Conservation (phyloP, 2,888 invertebrate genomes). For the Cryptocheilus praepositus region DNA sequence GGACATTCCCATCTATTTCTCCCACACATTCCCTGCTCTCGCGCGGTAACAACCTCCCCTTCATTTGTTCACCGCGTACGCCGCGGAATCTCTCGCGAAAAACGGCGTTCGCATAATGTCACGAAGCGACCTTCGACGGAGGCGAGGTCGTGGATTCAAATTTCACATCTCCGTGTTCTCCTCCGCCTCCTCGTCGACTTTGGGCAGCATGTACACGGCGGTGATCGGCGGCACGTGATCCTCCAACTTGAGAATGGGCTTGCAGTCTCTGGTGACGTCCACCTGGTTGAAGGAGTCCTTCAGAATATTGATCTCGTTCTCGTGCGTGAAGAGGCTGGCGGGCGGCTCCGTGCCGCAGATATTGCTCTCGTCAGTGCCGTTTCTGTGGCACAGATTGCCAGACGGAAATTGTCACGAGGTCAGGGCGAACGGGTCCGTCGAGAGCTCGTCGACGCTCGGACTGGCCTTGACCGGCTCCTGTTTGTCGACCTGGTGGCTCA, state of each 20-base stretch:
- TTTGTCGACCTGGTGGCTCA: constrained; percentile 82
- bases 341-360: constrained; percentile 69
- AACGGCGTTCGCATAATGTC: no score
- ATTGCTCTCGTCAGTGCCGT: constrained; percentile 68
- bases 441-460: constrained; percentile 81
- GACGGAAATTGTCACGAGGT: constrained; percentile 84
- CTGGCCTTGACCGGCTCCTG: constrained; percentile 79
- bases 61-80: no score
- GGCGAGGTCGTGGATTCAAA: constrained; percentile 1
- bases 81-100: no score
- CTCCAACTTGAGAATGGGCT: constrained; percentile 71
- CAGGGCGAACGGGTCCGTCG: constrained; percentile 81
- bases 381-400: constrained; percentile 69
- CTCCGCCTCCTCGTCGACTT: constrained; percentile 71
- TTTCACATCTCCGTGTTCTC: constrained; percentile 72
- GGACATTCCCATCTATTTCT: no score
- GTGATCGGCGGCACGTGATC: constrained; percentile 65
- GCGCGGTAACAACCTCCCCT: no score
- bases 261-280: constrained; percentile 73
- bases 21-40: no score
- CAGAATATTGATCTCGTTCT: constrained; percentile 72
- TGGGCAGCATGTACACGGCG: constrained; percentile 71
- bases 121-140: no score
- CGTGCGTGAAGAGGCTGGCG: constrained; percentile 69
- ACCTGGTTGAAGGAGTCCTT: constrained; percentile 73